A percentile compares a stretch with the other conserved stretches of the same genome.
phyloP scores from a whole-genome alignment of 2,797 vertebrate species.

The Muraenolepis orangiensis region DNA sequence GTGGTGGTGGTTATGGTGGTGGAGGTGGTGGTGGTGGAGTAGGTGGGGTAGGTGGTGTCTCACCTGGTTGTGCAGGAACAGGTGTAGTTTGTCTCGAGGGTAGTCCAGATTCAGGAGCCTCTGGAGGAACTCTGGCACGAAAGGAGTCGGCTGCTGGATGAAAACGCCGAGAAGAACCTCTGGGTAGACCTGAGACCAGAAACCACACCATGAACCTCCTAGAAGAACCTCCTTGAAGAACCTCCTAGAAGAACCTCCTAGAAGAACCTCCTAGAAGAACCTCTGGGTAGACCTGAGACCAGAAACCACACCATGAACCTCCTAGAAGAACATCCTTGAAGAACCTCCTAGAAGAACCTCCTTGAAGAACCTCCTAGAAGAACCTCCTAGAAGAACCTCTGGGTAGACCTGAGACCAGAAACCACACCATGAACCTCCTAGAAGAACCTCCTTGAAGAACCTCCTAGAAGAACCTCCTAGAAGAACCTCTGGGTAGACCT shows the following conservation, averaged over 20 bases:
- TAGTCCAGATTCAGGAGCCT: conserved; percentile 85
- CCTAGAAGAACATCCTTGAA: no score
- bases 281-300: conserved; percentile 82
- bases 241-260: no score
- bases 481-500: conserved; percentile 89
- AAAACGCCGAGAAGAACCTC: conserved; percentile 87
- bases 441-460: no score
- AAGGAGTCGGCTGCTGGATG: conserved; percentile 95
- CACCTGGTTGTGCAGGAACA: conserved; percentile 96
- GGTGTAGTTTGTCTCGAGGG: conserved; percentile 82
- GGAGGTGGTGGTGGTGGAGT: background rate
- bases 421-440: no score
- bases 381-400: conserved; percentile 85
- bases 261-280: conserved; percentile 88
- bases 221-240: no score
- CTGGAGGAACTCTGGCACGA: conserved; percentile 90
- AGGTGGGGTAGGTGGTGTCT: conserved; percentile 48
- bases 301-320: conserved; percentile 34
- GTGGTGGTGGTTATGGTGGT: background rate
- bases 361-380: conserved; percentile 87
- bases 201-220: no score
- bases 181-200: conserved; percentile 81
- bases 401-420: conserved; percentile 81
- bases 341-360: no score
- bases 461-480: no score